Evolutionary conservation across 2,888 invertebrate genomes (phyloP), one percentile per base, ranked within the genome.

Genomic region (Orchestes rusci): DNA sequence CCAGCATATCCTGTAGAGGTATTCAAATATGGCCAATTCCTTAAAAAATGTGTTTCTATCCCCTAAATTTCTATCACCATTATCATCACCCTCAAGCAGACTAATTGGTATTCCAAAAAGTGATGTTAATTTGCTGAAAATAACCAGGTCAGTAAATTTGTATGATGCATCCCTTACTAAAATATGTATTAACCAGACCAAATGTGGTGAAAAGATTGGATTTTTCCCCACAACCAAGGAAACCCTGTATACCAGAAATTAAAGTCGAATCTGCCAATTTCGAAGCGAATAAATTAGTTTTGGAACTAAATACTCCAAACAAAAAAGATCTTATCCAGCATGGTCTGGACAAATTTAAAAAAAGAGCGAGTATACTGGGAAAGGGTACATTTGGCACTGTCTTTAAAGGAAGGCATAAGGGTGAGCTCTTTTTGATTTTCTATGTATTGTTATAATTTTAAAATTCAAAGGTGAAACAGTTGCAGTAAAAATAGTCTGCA

Each of bases 341-440:
- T 50, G 67, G 66, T 13, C 43, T 47, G 16, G 46, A 51, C 4
- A 27, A 45, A 29, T 45, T 50, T 10, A 49, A 43, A 19, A 51
- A 50, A 34, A 37, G 50, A 18, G 48, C 62, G 7, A 59, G 58
- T 45, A 52, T 66, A 45, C 52, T 67, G 32, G 66, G 66, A 16
- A 58, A 55, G 51, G 67, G 67, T 16, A 45, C 57, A 7, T 67
- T 67, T 53, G 67, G 67, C n/a, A 61, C 59, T n/a, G 65, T 67
- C 5, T 58, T 66, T 33, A 57, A 56, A 48, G 64, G 63, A 16
- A 44, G 52, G n/a, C 58, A 61, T 53, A 58, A 61, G 57, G 62
- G 66, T 66, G 58, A 19, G 13, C 13, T 29, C 16, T 10, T 2
- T n/a, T 16, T 16, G n/a, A 19, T 1, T 8, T 17, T 8, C 13